Base-by-base conservation (phyloP, 2,797 vertebrate genomes). In the Sebastiscus albofasciatus region DNA sequence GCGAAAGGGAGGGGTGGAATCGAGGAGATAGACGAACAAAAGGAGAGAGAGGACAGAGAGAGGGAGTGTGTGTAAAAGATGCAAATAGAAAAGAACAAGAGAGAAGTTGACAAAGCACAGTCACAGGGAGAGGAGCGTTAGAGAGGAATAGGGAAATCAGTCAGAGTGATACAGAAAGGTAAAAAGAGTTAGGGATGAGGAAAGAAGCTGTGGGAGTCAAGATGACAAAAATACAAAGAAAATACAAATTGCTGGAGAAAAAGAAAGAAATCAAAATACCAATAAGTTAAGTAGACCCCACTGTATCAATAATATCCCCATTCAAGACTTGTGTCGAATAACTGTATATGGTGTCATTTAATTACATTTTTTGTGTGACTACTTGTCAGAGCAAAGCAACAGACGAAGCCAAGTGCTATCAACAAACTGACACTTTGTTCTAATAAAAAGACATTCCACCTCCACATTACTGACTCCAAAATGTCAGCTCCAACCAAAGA, bases 381-480 rank as follows among this genome's bases (percentile, higher is more conserved):
- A 8, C 46, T 72, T 55, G 61, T 58, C 73, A 34, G 34, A 68
- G 62, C 31, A 36, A 65, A 67, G 66, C 77, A 87, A 61, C 54
- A 73, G 74, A 74, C 34, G 33, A 77, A 67, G 75, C 67, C 72
- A 62, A 82, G 75, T 46, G 79, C 86, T 59, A 78, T 80, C 77
- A 79, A 81, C 83, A 86, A 88, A 83, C 58, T 73, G 67, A 89
- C 82, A 86, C 85, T 86, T 88, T 86, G 84, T 83, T 85, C 75
- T 52, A 67, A 87, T 87, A 80, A 59, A 72, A 83, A 88, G 70
- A 85, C 72, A 90, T 83, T 79, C 68, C 65, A 83, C 86, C 84
- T 87, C 79, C 84, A 83, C 77, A 83, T 79, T 64, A 75, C 67
- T 79, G 77, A 89, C 80, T 83, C 83, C 71, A 72, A 83, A 80